Conservation (phyloP, 2,113 vertebrate genomes). For the Hystrix cristata region DNA sequence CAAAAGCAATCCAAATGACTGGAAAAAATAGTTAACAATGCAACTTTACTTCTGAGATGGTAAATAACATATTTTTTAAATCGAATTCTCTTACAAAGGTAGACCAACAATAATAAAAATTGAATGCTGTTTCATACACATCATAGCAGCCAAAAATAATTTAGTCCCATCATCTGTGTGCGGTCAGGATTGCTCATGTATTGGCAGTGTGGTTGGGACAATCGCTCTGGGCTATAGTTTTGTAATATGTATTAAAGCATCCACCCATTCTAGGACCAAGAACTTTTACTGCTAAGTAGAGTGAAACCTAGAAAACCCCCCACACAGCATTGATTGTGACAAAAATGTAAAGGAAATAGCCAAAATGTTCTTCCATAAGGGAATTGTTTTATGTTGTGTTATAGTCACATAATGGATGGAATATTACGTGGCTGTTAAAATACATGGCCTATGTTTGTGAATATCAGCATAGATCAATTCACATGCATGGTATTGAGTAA, state of each 20-base stretch:
- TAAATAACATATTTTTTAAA: neutral
- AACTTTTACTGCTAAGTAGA: accelerated
- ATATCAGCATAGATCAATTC: accelerated
- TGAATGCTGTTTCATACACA: neutral
- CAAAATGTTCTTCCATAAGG: neutral
- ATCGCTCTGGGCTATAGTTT: neutral
- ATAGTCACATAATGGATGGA: too few species aligned
- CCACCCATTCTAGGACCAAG: neutral
- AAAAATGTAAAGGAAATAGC: neutral
- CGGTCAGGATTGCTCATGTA: neutral
- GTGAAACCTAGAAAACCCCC: neutral
- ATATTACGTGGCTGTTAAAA: neutral
- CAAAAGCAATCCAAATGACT: neutral
- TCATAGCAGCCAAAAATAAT: neutral
- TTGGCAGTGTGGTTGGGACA: accelerated
- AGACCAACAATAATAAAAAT: neutral
- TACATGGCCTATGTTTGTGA: neutral
- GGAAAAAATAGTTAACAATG: neutral
- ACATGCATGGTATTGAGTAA: accelerated
- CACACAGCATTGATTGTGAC: accelerated
- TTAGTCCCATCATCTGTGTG: too few species aligned
- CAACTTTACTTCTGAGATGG: neutral
- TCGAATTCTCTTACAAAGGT: too few species aligned
- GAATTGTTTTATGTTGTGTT: neutral
- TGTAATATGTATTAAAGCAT: accelerated